A percentile compares a stretch with the other conserved stretches of the same genome.
Conservation (phyloP, 1,140 invertebrate genomes). For the Lerema accius region DNA sequence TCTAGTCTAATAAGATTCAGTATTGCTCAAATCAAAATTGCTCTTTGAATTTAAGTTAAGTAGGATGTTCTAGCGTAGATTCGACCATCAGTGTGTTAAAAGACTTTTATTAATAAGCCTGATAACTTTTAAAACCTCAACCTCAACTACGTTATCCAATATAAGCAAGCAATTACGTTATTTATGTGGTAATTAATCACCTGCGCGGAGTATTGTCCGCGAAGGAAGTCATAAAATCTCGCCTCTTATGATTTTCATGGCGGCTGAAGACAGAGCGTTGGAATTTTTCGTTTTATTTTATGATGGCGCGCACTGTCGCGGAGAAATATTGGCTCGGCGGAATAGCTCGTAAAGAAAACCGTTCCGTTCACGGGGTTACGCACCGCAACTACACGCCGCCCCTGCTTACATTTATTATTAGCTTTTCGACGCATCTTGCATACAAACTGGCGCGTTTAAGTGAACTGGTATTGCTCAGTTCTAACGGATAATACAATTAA, state of each 20-base stretch:
- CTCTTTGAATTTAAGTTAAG: no score
- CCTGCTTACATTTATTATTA: constrained; percentile 64
- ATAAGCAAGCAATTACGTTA: constrained; percentile 37
- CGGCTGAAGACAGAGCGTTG: constrained; percentile 67
- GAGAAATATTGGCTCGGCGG: constrained; percentile 80
- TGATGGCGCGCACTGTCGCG: constrained; percentile 79
- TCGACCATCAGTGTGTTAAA: no score
- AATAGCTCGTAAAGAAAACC: constrained; percentile 81
- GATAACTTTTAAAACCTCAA: no score
- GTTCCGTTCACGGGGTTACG: constrained; percentile 74
- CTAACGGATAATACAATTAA: no score
- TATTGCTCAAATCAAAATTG: no score
- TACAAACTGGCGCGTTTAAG: constrained; percentile 23
- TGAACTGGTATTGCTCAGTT: neutral
- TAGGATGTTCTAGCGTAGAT: no score
- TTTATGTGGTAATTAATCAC: constrained; percentile 68
- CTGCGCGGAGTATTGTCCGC: constrained; percentile 57
- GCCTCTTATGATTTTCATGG: constrained; percentile 80
- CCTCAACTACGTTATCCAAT: no score
- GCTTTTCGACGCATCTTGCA: constrained; percentile 41
- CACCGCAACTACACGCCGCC: constrained; percentile 59
- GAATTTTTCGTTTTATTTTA: constrained; percentile 83
- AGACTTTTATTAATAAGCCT: no score
- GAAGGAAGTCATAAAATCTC: constrained; percentile 74
- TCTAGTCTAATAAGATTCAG: no score